A percentile compares a stretch with the other conserved stretches of the same genome.
phyloP scores from a whole-genome alignment of 1,140 invertebrate species.

The Ridgeia piscesae region DNA sequence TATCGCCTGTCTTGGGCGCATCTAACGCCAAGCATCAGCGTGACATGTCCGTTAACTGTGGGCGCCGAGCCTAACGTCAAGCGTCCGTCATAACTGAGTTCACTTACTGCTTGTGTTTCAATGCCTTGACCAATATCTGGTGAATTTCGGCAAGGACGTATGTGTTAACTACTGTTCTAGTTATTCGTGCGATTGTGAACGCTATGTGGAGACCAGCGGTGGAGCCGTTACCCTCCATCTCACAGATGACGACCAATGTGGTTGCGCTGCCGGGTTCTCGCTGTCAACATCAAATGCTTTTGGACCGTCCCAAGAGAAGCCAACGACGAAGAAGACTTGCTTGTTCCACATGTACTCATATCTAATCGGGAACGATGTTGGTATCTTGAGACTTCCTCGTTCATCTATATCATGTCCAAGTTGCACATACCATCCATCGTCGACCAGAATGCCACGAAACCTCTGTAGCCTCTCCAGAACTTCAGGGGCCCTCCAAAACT shows the following conservation, averaged over 20 bases:
- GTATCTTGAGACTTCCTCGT: neutral
- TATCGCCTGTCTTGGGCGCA: too few species aligned
- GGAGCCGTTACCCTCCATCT: neutral
- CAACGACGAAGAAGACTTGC: slow-evolving; percentile 32
- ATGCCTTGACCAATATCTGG: too few species aligned
- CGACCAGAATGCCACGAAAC: slow-evolving; percentile 19
- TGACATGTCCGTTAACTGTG: neutral
- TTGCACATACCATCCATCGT: slow-evolving; percentile 27
- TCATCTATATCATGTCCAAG: neutral
- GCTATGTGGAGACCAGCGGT: neutral
- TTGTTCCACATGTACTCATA: slow-evolving; percentile 29
- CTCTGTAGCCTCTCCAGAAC: slow-evolving; percentile 23
- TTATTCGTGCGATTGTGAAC: too few species aligned
- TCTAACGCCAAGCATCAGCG: neutral
- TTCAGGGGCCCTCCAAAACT: slow-evolving; percentile 22
- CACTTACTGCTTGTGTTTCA: too few species aligned
- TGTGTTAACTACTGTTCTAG: neutral
- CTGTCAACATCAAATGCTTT: slow-evolving; percentile 32
- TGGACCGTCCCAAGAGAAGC: slow-evolving; percentile 36
- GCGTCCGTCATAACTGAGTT: neutral
- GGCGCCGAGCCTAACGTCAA: neutral
- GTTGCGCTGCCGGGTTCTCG: slow-evolving; percentile 19
- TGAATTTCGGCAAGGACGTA: neutral
- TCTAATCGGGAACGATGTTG: slow-evolving; percentile 27
- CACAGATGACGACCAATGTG: neutral